phyloP scores from a whole-genome alignment of 2,888 invertebrate genomes.

The Listrodromus nycthemerus region DNA sequence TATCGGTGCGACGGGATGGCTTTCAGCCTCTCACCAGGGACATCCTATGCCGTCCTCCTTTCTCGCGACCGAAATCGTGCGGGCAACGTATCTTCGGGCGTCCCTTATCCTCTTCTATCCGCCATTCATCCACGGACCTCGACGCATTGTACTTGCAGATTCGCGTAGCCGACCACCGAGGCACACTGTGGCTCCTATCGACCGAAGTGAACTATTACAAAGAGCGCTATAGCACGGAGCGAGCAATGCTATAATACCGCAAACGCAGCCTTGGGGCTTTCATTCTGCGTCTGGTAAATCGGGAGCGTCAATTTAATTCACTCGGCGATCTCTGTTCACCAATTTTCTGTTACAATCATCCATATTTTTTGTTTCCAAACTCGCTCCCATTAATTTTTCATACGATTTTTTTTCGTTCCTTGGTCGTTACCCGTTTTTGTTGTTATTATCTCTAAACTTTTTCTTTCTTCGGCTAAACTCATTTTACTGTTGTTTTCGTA shows the following conservation, averaged over 20 bases:
- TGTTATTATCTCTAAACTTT: not conserved
- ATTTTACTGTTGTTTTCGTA: too few species aligned
- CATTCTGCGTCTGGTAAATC: not conserved
- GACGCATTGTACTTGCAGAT: constrained; percentile 29
- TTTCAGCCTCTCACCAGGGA: constrained; percentile 8
- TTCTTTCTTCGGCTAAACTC: too few species aligned
- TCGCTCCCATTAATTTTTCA: not conserved
- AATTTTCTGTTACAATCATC: not conserved
- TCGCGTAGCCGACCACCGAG: constrained; percentile 40
- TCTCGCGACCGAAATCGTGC: constrained; percentile 21
- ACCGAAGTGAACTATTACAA: constrained; percentile 34
- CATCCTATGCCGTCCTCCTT: constrained; percentile 24
- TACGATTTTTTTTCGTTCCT: not conserved
- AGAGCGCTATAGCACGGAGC: not conserved
- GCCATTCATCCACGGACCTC: constrained; percentile 21
- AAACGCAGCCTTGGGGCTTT: constrained; percentile 20
- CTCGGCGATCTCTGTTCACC: not conserved
- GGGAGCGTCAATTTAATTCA: constrained; percentile 2
- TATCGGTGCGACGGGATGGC: constrained; percentile 28
- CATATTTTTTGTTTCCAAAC: not conserved
- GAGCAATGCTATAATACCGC: not conserved
- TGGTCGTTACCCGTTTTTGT: not conserved
- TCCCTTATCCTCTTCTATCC: constrained; percentile 20
- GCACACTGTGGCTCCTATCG: constrained; percentile 20
- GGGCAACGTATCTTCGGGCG: constrained; percentile 21